Evolutionary conservation across 2,888 invertebrate genomes (phyloP), one percentile per base, ranked within the genome.

Genomic region (Onthophagus sagittarius): DNA sequence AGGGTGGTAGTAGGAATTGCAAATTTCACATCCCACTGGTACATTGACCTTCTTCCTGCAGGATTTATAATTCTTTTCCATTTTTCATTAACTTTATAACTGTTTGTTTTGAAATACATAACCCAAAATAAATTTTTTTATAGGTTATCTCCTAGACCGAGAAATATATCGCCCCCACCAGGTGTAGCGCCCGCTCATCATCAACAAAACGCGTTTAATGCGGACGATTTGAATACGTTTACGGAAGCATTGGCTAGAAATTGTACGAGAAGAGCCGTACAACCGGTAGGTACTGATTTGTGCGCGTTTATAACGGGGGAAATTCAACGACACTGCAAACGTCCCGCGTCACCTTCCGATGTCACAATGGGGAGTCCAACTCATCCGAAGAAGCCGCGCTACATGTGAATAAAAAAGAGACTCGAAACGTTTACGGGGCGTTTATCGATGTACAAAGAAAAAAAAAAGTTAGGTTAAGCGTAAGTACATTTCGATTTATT

Each of bases 331-430:
- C 91, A 93, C 83, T 90, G 90, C 83, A 92, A 91, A 85, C 87
- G 91, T 78, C 90, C 91, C 63, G 90, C 91, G 73, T 90, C 90
- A 80, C 90, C 91, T 75, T 88, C 88, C 76, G 92, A 93, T 84
- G 92, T 92, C 78, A 90, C 90, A 82, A 93, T 93, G 92, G 93
- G 92, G 83, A 92, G 92, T 79, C 93, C 92, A 76, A 91, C 91
- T 80, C 91, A 92, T 84, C 88, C 89, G 83, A 93, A 93, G 85
- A 89, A 92, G 82, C 90, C 90, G 82, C 89, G 92, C 82, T 90
- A 90, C 83, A 90, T 91, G 89, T 92, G 90, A 88, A 80, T 53
- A 53, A 53, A 9, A 9, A 53, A 53, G 5, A 7, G 39, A 9
- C 9, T 53, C 7, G 9, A 53, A 53, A 53, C 7, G 33, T 33